Evolutionary conservation across 2,888 invertebrate species (phyloP), one percentile per base, ranked within the genome.

Genomic region (Diaperis boleti): DNA sequence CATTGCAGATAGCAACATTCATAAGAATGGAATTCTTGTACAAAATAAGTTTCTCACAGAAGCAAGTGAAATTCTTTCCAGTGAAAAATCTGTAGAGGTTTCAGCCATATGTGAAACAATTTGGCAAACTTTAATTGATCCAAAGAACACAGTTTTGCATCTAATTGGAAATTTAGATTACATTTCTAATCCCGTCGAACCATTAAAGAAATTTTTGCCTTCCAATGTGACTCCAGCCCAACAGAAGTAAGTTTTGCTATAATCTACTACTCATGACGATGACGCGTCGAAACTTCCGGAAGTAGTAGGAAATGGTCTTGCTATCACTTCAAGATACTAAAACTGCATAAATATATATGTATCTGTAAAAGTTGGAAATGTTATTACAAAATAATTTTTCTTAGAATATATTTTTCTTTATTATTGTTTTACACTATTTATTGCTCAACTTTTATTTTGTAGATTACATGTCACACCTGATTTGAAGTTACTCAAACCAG

Each of bases 1-100:
- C 11, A 10, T 56, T 56, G 60, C 78, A 85, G 90, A 91, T 72
- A 91, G 89, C 76, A 95, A 94, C 79, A 83, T 88, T 54, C 87
- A 88, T 74, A 85, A 87, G 69, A 85, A 86, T 69, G 90, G 91
- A 42, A 87, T 94, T 72, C 79, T 95, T 10, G 84, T 90, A 0
- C 95, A 95, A 74, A 89, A 90, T 62, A 87, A 86, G 68, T 95
- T 95, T 80, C 83, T 95, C 14, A 88, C 87, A 4, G 83, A 86
- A 5, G 76, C 94, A 10, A 75, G 91, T n/a, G 85, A 87, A 55
- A 83, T 84, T 57, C 76, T 92, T 41, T 85, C 84, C 62, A 64
- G 72, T 1, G 84, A 85, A 3, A 78, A 81, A 17, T 84, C 83
- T 0, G 83, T 84, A 31, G 82, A 83, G 2, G 83, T 85, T 0